Evolutionary conservation across 2,888 invertebrate species (phyloP).

Genomic region (Andrena flavipes): DNA sequence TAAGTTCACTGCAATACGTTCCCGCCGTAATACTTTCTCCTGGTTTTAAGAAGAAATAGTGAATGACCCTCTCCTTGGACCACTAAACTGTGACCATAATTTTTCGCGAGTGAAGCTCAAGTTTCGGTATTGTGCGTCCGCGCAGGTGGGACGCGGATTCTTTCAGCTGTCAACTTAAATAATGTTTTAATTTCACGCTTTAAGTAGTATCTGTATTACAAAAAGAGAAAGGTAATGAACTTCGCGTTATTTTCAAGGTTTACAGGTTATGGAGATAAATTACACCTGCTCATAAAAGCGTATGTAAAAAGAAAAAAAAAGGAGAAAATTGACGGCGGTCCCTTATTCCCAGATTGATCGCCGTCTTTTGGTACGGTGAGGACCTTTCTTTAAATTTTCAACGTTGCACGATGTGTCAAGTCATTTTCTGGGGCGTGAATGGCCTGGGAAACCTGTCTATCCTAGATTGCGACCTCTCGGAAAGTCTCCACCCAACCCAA

Average conservation of each 20-base stretch:
- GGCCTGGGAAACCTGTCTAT: conserved; percentile 49
- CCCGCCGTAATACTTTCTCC: too few relatives aligned
- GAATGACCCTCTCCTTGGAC: too few relatives aligned
- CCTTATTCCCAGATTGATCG: conserved; percentile 49
- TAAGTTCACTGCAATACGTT: too few relatives aligned
- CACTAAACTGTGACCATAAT: too few relatives aligned
- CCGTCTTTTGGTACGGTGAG: conserved; percentile 33
- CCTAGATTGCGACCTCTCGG: conserved; percentile 52
- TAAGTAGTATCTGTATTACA: neutral
- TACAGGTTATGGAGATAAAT: neutral
- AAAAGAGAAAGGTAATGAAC: neutral
- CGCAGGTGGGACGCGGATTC: too few relatives aligned
- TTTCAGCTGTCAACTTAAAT: neutral
- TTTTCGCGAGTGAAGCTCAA: too few relatives aligned
- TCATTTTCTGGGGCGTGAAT: conserved; percentile 51
- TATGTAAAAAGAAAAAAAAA: neutral
- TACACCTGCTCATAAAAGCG: neutral
- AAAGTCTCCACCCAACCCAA: conserved; percentile 21
- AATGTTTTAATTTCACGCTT: neutral
- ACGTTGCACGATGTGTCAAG: conserved; percentile 55
- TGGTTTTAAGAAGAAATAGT: too few relatives aligned
- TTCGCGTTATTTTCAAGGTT: neutral
- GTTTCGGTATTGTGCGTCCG: too few relatives aligned
- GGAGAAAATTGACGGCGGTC: neutral
- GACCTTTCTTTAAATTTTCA: conserved; percentile 61